Conservation (phyloP, 2,888 invertebrate genomes). For the Acanthococcus lagerstroemiae region DNA sequence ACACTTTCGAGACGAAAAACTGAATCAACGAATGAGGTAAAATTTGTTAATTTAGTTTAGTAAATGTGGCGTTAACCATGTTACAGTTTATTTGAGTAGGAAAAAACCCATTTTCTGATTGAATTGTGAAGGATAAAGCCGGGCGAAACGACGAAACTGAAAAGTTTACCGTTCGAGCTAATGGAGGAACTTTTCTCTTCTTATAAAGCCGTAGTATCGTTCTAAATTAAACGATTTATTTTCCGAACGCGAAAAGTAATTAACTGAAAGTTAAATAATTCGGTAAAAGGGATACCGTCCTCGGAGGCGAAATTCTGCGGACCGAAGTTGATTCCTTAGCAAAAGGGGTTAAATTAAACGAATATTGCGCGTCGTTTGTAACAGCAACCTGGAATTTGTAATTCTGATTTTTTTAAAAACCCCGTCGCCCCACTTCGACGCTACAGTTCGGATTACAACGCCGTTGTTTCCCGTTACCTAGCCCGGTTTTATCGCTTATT, state of each 20-base stretch:
- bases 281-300: slow-evolving; percentile 6
- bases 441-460: not conserved
- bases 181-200: slow-evolving; percentile 15
- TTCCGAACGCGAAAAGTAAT: slow-evolving; percentile 28
- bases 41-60: too few relatives aligned
- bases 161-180: slow-evolving; percentile 14
- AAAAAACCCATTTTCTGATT: slow-evolving; percentile 26
- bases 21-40: too few relatives aligned
- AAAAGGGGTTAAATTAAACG: slow-evolving; percentile 5
- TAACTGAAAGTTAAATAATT: slow-evolving; percentile 31
- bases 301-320: not conserved
- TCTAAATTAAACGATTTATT: slow-evolving; percentile 30
- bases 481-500: not conserved
- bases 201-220: slow-evolving; percentile 21
- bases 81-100: too few relatives aligned
- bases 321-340: not conserved
- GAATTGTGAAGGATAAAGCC: slow-evolving; percentile 22
- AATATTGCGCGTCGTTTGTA: slow-evolving; percentile 29
- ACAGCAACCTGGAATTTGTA: slow-evolving; percentile 29
- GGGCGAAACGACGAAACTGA: not conserved
- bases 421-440: not conserved
- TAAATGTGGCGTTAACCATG: too few relatives aligned
- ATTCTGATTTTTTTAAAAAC: slow-evolving; percentile 14
- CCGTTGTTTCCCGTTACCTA: not conserved
- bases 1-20: too few relatives aligned